A percentile compares a stretch with the other conserved stretches of the same genome.
phyloP scores from a whole-genome alignment of 2,113 vertebrate species.

The Physeter macrocephalus region DNA sequence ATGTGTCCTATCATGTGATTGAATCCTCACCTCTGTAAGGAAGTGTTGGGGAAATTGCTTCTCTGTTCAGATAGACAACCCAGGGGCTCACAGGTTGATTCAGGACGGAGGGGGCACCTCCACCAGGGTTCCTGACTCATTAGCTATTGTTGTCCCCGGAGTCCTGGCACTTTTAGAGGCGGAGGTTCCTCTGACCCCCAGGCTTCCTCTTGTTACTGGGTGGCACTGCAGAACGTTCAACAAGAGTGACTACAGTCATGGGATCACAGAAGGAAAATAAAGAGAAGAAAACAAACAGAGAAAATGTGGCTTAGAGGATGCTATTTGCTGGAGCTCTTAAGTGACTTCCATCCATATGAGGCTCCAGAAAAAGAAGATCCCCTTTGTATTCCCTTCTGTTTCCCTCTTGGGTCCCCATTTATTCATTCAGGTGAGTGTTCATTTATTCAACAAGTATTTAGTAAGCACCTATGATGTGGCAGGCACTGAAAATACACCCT shows the following conservation, averaged over 20 bases:
- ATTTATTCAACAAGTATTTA: background rate
- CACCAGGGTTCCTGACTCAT: background rate
- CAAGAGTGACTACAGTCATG: background rate
- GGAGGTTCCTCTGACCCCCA: background rate
- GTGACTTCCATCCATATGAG: background rate
- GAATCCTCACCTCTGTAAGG: background rate
- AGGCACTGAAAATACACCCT: background rate
- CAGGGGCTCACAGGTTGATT: background rate
- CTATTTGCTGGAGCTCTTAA: background rate
- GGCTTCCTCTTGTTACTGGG: background rate
- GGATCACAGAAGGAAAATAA: background rate
- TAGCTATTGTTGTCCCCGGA: background rate
- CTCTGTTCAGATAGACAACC: background rate
- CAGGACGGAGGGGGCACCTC: background rate
- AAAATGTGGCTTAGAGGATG: background rate
- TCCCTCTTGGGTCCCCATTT: background rate
- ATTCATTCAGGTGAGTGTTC: background rate
- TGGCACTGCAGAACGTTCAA: background rate
- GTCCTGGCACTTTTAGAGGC: background rate
- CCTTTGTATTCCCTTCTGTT: background rate
- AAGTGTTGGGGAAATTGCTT: background rate
- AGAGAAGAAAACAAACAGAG: background rate
- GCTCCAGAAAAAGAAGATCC: background rate
- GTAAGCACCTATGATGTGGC: background rate
- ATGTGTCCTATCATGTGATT: background rate